Base-by-base conservation (phyloP, 2,888 invertebrate species). In the Mythimna impura region DNA sequence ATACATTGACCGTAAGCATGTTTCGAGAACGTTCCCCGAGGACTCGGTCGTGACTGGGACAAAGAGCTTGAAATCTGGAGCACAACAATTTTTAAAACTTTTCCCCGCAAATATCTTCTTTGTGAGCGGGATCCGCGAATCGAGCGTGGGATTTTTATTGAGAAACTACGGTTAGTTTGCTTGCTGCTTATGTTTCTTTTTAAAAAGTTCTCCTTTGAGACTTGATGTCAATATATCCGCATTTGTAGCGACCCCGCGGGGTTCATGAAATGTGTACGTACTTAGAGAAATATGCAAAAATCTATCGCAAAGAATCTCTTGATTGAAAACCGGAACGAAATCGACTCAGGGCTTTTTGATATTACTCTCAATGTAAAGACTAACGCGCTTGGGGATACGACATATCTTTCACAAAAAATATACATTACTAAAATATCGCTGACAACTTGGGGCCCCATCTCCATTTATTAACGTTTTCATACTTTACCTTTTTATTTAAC, bases 31-130 rank as follows among this genome's bases (percentile, higher is more conserved):
- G 79, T 82, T 84, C 89, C 89, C 88, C 60, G 82, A 92, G 91
- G 91, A 91, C 84, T 74, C 83, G 87, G 85, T 89, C 92, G 93
- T 93, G 92, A 93, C 92, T 90, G 73, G 90, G 89, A 93, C 93
- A 93, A 93, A 93, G 91, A 89, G 87, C 78, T 85, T 81, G 83
- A 89, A 91, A 92, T 92, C 90, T 92, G 87, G 89, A 89, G 86
- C 90, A 88, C 88, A 88, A 91, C 89, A 89, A 89, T 90, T 93
- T 93, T 91, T 87, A 86, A 92, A 89, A 90, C 80, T 70, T 70
- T 90, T 86, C 78, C 76, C 77, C 75, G 83, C 86, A 89, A 90
- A 89, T 89, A 89, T 88, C 84, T 89, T 87, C 89, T 85, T 83
- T 83, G 86, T 83, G 77, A 75, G 50, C 78, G 70, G 57, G 70